phyloP scores from a whole-genome alignment of 2,888 invertebrate species.

The Elgonia sp. region DNA sequence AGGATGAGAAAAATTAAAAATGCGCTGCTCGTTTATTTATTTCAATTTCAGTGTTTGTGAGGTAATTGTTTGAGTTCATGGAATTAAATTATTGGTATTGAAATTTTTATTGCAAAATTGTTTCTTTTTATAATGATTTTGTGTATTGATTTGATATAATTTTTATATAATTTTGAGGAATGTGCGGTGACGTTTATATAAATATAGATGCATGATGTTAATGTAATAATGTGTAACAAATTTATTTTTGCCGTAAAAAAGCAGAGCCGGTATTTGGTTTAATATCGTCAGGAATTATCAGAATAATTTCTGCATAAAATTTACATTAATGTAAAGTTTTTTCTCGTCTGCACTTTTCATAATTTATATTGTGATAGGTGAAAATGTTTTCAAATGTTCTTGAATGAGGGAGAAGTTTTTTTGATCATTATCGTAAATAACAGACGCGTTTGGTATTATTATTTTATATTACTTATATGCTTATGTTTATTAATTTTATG shows the following conservation, averaged over 20 bases:
- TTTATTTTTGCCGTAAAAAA: background rate
- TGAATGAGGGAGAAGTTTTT: background rate
- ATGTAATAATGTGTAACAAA: background rate
- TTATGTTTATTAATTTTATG: too few species aligned
- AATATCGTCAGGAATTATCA: conserved; percentile 20
- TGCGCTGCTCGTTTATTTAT: background rate
- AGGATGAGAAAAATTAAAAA: conserved; percentile 28
- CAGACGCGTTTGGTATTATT: too few species aligned
- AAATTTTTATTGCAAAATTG: background rate
- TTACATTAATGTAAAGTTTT: conserved; percentile 29
- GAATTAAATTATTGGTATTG: background rate
- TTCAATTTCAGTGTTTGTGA: background rate
- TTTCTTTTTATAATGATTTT: background rate
- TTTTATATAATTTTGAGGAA: too few species aligned
- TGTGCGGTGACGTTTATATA: background rate
- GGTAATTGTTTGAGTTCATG: background rate
- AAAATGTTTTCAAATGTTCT: background rate
- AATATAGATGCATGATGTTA: too few species aligned
- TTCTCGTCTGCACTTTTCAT: conserved; percentile 11
- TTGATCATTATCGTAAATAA: background rate
- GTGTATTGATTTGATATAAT: too few species aligned
- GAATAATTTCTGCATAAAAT: background rate
- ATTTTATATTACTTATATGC: too few species aligned
- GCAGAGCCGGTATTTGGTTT: background rate
- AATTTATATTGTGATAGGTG: background rate